phyloP scores from a whole-genome alignment of 1,140 invertebrate species.

The Drosophila funebris region DNA sequence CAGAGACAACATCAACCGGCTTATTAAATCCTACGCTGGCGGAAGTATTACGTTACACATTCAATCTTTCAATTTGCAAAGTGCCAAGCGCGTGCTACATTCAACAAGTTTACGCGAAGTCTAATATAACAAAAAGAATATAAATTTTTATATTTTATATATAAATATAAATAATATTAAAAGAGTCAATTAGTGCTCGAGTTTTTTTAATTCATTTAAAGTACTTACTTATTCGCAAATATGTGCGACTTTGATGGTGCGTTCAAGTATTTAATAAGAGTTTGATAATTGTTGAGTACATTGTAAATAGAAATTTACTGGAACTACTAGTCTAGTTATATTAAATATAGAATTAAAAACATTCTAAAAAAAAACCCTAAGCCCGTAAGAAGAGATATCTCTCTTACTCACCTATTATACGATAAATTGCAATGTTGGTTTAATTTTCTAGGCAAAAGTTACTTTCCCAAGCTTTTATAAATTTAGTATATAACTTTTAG shows the following conservation, averaged over 20 bases:
- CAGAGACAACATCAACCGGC: conserved; percentile 23
- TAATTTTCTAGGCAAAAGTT: too few relatives aligned
- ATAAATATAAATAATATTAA: too few relatives aligned
- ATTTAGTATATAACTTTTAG: too few relatives aligned
- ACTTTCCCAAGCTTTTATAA: too few relatives aligned
- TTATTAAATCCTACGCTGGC: neutral
- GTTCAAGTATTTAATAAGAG: conserved; percentile 31
- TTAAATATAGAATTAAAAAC: neutral
- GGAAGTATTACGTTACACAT: conserved; percentile 4
- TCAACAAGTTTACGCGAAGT: conserved; percentile 20
- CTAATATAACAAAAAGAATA: neutral
- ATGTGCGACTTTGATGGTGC: conserved; percentile 36
- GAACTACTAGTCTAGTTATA: neutral
- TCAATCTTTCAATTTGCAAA: neutral
- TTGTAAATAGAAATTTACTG: conserved; percentile 8
- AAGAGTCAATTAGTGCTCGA: conserved; percentile 10
- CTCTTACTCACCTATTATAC: too few relatives aligned
- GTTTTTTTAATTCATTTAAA: conserved; percentile 9
- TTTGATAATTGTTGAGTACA: conserved; percentile 6
- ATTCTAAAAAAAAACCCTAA: neutral
- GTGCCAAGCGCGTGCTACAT: conserved; percentile 23
- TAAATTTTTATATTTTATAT: too few relatives aligned
- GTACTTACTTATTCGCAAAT: conserved; percentile 2
- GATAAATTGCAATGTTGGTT: too few relatives aligned
- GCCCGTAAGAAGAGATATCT: neutral